Evolutionary conservation across 2,797 vertebrate genomes (phyloP).

Genomic region (Esox masquinongy): DNA sequence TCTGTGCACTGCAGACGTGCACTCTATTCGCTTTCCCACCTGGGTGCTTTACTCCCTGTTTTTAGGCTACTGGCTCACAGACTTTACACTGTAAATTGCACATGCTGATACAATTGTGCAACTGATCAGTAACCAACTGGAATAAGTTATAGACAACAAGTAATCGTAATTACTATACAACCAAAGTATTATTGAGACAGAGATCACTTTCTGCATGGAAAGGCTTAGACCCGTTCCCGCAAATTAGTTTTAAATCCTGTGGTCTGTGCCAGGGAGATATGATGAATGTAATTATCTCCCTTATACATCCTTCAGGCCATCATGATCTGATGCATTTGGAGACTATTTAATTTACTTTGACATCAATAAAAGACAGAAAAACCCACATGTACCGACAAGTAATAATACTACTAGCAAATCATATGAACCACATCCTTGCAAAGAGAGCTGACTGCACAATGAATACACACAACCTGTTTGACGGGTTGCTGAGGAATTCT

Average conservation of each 20-base stretch:
- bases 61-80: neutral
- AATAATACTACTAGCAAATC: neutral
- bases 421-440: neutral
- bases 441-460: neutral
- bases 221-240: neutral
- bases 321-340: too few species aligned
- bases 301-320: too few species aligned
- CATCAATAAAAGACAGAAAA: neutral
- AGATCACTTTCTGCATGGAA: neutral
- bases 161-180: neutral
- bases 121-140: neutral
- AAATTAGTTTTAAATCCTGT: neutral
- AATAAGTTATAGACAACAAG: neutral
- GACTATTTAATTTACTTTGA: neutral
- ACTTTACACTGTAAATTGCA: neutral
- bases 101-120: neutral
- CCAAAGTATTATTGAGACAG: neutral
- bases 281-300: too few species aligned
- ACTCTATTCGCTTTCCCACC: neutral
- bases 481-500: neutral
- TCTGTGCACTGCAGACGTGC: neutral
- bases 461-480: neutral
- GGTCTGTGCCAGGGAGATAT: neutral
- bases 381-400: neutral
- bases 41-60: neutral